Percentiles rank a stretch among this genome's conserved stretches.
Evolutionary conservation across 2,888 invertebrate species (phyloP).

Genomic region (Megastigmus dorsalis): DNA sequence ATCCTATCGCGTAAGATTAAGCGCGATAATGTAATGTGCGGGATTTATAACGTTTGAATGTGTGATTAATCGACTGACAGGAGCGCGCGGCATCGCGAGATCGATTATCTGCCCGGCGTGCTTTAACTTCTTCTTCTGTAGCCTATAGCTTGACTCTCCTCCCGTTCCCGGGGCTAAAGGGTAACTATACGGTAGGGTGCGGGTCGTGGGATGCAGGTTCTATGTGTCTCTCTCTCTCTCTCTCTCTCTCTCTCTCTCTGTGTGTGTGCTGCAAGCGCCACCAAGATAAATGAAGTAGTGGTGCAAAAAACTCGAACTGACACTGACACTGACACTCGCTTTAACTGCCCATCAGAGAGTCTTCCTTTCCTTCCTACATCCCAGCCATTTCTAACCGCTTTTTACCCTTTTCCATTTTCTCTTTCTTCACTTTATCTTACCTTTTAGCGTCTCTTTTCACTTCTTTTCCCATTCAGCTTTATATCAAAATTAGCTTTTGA

Average conservation of each 20-base stretch:
- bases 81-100: background rate
- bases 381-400: no score
- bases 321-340: constrained; percentile 11
- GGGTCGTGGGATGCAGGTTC: constrained; percentile 16
- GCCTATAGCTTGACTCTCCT: no score
- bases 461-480: no score
- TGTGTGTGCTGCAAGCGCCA: background rate
- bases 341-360: constrained; percentile 15
- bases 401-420: background rate
- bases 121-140: constrained; percentile 1
- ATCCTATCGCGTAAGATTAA: no score
- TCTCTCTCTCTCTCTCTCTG: no score
- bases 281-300: constrained; percentile 41
- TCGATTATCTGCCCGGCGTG: background rate
- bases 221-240: no score
- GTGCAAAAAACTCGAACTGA: constrained; percentile 14
- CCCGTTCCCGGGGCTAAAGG: background rate
- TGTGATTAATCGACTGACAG: constrained; percentile 14
- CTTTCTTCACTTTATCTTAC: no score
- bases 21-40: no score
- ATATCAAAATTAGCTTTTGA: no score
- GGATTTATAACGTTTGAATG: no score
- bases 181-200: background rate
- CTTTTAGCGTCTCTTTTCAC: no score
- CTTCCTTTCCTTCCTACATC: background rate